Base-by-base conservation (phyloP, 2,113 vertebrate species). In the Tyto alba region DNA sequence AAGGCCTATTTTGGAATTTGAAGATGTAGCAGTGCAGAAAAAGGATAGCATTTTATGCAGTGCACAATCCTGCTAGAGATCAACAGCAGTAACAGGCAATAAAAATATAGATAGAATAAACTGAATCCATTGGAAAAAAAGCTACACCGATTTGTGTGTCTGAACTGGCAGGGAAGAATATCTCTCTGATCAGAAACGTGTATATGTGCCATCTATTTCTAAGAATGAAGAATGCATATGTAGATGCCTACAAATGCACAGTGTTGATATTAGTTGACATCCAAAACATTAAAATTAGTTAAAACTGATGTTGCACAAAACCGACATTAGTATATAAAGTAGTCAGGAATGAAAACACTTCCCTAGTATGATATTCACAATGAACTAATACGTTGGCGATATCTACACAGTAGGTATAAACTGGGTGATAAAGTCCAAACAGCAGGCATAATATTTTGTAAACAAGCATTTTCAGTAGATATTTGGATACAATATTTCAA, bases 401-500 rank as follows among this genome's bases (percentile, higher is more conserved):
- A 53, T 76, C 36, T 50, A 53, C 23, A 83, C 19, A 55, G 36
- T 55, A 86, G 64, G 29, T 52, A 75, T 20, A 76, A 86, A 78
- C 15, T 14, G 11, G 7, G 9, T 82, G 50, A 74, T 86, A n/a
- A 96, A 63, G 92, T 77, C 47, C 30, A 90, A 71, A 59, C 8
- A 97, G 53, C 23, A 94, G 23, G 67, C 77, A 59, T 64, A 79
- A 60, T 6, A 15, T 81, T 93, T 89, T 88, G 38, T 95, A 91
- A 93, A 81, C 43, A 91, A 55, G 71, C 59, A 34, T 81, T 97
- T 96, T 85, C 67, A 91, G 68, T 76, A 88, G 66, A 6, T 69
- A 84, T 90, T 97, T 95, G 76, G 69, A 91, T 73, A 69, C 8
- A 40, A 5, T 80, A 59, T 88, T 90, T 90, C 55, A 93, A 90